Evolutionary conservation across 2,888 invertebrate genomes (phyloP), one percentile per base, ranked within the genome.

Genomic region (Hypercompe scribonia): DNA sequence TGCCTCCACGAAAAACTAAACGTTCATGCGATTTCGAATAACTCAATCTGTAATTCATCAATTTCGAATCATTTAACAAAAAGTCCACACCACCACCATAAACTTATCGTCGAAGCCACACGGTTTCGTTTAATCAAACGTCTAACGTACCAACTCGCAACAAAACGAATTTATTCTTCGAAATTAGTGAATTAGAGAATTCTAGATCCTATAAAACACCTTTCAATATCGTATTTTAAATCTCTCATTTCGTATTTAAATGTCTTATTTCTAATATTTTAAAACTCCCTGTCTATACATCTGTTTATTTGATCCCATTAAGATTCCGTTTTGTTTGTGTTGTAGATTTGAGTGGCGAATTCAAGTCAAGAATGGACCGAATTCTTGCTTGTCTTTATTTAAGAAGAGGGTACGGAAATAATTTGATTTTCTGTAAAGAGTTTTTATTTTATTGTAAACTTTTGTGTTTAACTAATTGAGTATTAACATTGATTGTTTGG

Each of bases 301-400:
- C 34, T 61, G 68, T 77, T 80, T 81, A 74, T 80, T 79, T 78
- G 75, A 79, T 65, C 80, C 71, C 65, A 78, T 74, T 75, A 77
- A 70, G 73, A 76, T 76, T 80, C 72, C 54, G 70, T 76, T 72
- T 64, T 86, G 75, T 85, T 86, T 85, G 81, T 82, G 73, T 84
- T 84, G 77, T 76, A 77, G 77, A 85, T 81, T 85, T 78, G 85
- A 85, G 75, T 71, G 71, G 74, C 46, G 73, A 75, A 66, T 76
- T 78, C 63, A 39, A 81, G 74, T 84, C 76, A 78, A 76, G 75
- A 68, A 72, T 74, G 70, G 74, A 74, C 74, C 66, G 72, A 82
- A 79, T 74, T 75, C 66, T 76, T 73, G 74, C n/a, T 70, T 70
- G 69, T 73, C 67, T 70, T 71, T 82, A 74, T 83, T 82, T 77